Evolutionary conservation across 2,888 invertebrate genomes (phyloP).

Genomic region (Rhimphoctona megacephalus): DNA sequence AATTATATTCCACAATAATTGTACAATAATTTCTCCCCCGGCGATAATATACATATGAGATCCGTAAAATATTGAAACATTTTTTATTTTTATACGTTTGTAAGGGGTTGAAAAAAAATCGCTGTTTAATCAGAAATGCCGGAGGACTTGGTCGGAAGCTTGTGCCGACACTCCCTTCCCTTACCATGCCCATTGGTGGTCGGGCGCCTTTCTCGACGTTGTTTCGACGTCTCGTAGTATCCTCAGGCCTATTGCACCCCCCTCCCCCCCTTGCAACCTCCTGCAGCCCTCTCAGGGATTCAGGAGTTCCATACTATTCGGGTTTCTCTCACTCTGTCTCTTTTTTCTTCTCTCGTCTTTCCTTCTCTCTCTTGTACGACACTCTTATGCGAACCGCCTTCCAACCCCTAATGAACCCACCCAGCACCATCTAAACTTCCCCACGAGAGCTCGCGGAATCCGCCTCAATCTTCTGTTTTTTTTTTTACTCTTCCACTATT

Average conservation of each 20-base stretch:
- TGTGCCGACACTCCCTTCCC: constrained; percentile 33
- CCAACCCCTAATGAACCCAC: constrained; percentile 78
- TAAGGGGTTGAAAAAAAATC: constrained; percentile 56
- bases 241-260: constrained; percentile 78
- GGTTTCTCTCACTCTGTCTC: constrained; percentile 62
- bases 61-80: constrained; percentile 27
- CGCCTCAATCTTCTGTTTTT: constrained; percentile 49
- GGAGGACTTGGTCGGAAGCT: constrained; percentile 50
- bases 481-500: no score
- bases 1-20: not conserved
- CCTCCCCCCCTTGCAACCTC: constrained; percentile 11
- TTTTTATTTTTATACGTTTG: constrained; percentile 3
- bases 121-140: constrained; percentile 65
- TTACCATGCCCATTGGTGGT: constrained; percentile 26
- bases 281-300: constrained; percentile 71
- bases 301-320: constrained; percentile 67
- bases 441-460: constrained; percentile 69
- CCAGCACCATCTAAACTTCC: constrained; percentile 75
- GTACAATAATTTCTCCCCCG: not conserved
- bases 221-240: constrained; percentile 77
- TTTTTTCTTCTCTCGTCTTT: constrained; percentile 4
- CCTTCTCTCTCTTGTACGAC: constrained; percentile 54
- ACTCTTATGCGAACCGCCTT: constrained; percentile 53
- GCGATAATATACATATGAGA: no score
- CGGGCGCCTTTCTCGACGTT: constrained; percentile 72